Evolutionary conservation across 2,113 vertebrate species (phyloP), one percentile per base, ranked within the genome.

Genomic region (Cephalopterus ornatus): DNA sequence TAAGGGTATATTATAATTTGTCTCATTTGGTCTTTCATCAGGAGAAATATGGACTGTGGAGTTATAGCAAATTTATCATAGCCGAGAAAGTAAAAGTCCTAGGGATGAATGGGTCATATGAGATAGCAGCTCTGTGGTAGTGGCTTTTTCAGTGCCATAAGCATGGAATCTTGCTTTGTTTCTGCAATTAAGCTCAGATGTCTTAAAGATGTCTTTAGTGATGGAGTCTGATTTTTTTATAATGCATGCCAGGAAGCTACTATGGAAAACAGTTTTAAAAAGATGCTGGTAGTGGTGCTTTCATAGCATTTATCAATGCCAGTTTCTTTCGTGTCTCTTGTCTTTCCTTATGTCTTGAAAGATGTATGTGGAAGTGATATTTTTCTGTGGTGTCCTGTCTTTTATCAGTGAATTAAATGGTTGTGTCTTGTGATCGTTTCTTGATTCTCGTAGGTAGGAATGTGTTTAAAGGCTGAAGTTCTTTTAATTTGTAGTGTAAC

Each of bases 401-500:
- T 97, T 97, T 98, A 89, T 92, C 88, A 96, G 98, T 98, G 95
- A 97, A 89, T 93, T 97, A 88, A 92, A 89, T 98, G 97, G 97
- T 72, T 97, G 93, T 97, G 97, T 98, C 97, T 98, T 81, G 96
- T 98, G 98, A 97, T 94, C 94, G 96, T 98, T 97, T 95, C 96
- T 92, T 92, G 96, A 96, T 97, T 96, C 95, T 96, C 1, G 19
- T 98, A 98, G 98, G 81, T 83, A 97, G 98, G 98, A 97, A 96
- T 94, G 71, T 96, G 37, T 72, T 91, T 97, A 96, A 97, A 98
- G 98, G 97, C 93, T 98, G 90, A 96, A 97, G 96, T 90, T 90
- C 91, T 97, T 97, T 97, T 98, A 97, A 98, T 98, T 97, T 96
- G 95, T 98, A 98, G 98, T 98, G 97, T 98, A 96, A 98, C 93